A percentile compares a stretch with the other conserved stretches of the same genome.
Conservation (phyloP, 92 coral and sea anemone species). For the Muricea muricata region DNA sequence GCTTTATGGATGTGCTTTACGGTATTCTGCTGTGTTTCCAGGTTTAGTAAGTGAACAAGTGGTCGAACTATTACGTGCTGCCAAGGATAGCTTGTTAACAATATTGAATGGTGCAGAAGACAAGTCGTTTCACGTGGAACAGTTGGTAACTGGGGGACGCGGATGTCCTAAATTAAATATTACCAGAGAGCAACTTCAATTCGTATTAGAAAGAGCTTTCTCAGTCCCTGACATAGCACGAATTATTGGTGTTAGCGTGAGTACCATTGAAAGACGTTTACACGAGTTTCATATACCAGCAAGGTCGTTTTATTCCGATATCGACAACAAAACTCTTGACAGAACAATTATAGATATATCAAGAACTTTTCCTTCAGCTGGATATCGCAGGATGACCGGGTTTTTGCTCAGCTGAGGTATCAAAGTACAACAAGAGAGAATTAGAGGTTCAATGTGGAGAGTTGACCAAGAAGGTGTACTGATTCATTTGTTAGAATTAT, state of each 20-base stretch:
- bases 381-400: slow-evolving; percentile 49
- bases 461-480: slow-evolving; percentile 15
- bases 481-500: too few relatives aligned
- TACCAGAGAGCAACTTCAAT: slow-evolving; percentile 55
- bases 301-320: slow-evolving; percentile 11
- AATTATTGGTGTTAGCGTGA: slow-evolving; percentile 47
- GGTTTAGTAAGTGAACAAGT: neutral
- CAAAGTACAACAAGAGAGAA: slow-evolving; percentile 56
- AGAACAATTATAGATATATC: slow-evolving; percentile 30
- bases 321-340: slow-evolving; percentile 61
- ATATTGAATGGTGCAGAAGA: neutral
- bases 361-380: slow-evolving; percentile 21
- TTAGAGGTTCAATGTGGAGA: slow-evolving; percentile 47
- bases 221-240: slow-evolving; percentile 51
- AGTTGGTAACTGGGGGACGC: slow-evolving; percentile 48
- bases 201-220: slow-evolving; percentile 57
- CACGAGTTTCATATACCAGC: slow-evolving; percentile 44
- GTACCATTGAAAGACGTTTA: slow-evolving; percentile 58
- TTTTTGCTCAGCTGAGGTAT: slow-evolving; percentile 54
- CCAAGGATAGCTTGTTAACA: neutral
- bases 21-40: neutral
- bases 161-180: slow-evolving; percentile 61
- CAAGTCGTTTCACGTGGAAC: slow-evolving; percentile 45
- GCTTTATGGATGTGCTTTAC: neutral
- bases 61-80: neutral